Conservation (phyloP, 1,140 invertebrate species). For the Atta colombica region DNA sequence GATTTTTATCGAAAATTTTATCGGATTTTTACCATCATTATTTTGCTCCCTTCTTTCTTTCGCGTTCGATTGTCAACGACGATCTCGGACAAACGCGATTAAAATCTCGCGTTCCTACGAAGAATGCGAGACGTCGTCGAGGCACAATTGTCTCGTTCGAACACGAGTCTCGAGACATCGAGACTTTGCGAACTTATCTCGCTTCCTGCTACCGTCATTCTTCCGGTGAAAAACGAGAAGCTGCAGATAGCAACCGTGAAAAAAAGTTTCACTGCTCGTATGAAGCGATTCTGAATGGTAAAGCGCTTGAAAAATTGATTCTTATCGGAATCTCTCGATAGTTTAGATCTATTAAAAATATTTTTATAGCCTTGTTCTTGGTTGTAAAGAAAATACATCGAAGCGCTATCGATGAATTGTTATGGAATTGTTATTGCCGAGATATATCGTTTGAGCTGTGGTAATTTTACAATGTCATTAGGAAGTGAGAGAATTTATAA, state of each 20-base stretch:
- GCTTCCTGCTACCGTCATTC: constrained; percentile 71
- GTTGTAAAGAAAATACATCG: not conserved
- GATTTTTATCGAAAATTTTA: constrained; percentile 39
- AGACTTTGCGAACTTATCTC: constrained; percentile 69
- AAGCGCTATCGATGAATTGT: not conserved
- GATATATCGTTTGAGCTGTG: not conserved
- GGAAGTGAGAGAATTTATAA: not conserved
- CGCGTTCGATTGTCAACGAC: constrained; percentile 42
- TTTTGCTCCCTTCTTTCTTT: constrained; percentile 28
- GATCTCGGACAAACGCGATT: constrained; percentile 50
- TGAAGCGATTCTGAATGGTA: constrained; percentile 10
- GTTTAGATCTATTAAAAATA: not conserved
- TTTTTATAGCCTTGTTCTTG: not conserved
- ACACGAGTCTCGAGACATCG: constrained; percentile 57
- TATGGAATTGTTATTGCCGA: constrained; percentile 1
- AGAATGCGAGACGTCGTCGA: constrained; percentile 42
- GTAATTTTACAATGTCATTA: not conserved
- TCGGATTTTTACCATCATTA: constrained; percentile 48
- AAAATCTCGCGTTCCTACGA: constrained; percentile 60
- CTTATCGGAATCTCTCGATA: constrained; percentile 33
- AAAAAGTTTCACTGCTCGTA: constrained; percentile 15
- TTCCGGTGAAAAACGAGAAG: constrained; percentile 70
- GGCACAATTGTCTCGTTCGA: constrained; percentile 68
- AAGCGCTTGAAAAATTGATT: constrained; percentile 18
- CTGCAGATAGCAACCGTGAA: constrained; percentile 3